These are phyloP conservation scores for Lineus longissimus DNA, from an alignment of 1,140 invertebrate genomes.

Conservation along the genomic window DNA sequence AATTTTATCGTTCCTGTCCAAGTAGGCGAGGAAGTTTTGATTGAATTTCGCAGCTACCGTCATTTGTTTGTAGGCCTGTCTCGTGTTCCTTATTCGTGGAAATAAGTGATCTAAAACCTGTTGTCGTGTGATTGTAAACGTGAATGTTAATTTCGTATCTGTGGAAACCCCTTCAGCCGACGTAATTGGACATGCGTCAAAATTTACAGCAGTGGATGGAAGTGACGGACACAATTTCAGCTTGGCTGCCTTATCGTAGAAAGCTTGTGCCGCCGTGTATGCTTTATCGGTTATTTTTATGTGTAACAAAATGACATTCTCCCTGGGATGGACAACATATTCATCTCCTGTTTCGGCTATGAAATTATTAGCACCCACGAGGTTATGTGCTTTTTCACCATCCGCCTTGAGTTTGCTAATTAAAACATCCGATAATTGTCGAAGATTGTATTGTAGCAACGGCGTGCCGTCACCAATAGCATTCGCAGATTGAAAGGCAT, in stretches of 20 bases:
- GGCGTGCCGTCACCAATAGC: conserved; percentile 4
- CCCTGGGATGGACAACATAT: conserved; percentile 1
- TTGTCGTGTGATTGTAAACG: not conserved
- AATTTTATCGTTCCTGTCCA: not conserved
- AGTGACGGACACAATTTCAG: not conserved
- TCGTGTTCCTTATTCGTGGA: not conserved
- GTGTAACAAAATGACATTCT: not conserved
- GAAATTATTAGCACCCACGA: conserved; percentile 2
- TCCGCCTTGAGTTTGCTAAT: not conserved
- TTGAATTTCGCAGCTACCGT: conserved; percentile 4
- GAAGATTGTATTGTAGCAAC: not conserved
- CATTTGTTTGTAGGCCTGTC: conserved; percentile 3
- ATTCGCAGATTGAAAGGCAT: not conserved
- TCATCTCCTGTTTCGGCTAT: conserved; percentile 2
- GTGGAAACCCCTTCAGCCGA: not conserved
- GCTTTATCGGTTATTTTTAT: not conserved
- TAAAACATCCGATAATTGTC: not conserved
- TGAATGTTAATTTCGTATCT: conserved; percentile 4
- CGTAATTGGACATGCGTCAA: not conserved
- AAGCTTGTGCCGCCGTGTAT: not conserved
- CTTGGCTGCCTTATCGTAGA: conserved; percentile 6
- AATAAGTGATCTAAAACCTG: not conserved
- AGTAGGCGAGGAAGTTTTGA: not conserved
- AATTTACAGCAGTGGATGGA: conserved; percentile 5
- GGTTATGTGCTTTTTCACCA: conserved; percentile 1